A percentile compares a stretch with the other conserved stretches of the same genome.
These are phyloP conservation scores for Caenorhabditis doughertyi DNA, from an alignment of 2,888 invertebrate genomes.

Conservation along the genomic window DNA sequence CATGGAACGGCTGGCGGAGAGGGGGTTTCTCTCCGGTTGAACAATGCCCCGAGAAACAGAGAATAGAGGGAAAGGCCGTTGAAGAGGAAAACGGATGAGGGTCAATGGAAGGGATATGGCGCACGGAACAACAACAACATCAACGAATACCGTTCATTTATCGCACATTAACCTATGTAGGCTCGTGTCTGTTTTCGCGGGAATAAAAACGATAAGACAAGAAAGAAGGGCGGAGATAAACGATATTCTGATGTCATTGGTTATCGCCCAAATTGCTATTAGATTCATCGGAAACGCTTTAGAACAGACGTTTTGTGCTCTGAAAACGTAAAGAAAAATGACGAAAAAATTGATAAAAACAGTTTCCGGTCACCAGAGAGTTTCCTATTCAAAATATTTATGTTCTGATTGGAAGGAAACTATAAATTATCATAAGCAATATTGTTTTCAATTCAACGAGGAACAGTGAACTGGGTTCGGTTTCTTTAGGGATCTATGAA, in stretches of 20 bases:
- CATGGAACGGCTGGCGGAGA: conserved; percentile 53
- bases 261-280: not conserved
- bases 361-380: not conserved
- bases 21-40: conserved; percentile 23
- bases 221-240: conserved; percentile 6
- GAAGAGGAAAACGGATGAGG: conserved; percentile 46
- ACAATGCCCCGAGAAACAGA: conserved; percentile 28
- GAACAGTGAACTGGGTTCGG: too few species aligned
- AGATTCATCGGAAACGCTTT: not conserved
- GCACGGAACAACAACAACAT: conserved; percentile 55
- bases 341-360: not conserved
- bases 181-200: conserved; percentile 43
- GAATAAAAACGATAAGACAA: conserved; percentile 23
- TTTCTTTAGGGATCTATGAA: too few species aligned
- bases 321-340: not conserved
- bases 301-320: not conserved
- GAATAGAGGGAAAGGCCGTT: conserved; percentile 19
- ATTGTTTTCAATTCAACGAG: not conserved
- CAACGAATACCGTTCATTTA: conserved; percentile 46
- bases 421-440: not conserved
- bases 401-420: not conserved
- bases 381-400: not conserved
- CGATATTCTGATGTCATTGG: conserved; percentile 3
- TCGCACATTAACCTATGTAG: conserved; percentile 30
- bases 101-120: conserved; percentile 45